A percentile compares a stretch with the other conserved stretches of the same genome.
Conservation (phyloP, 1,140 invertebrate species). For the Diorhabda elongata region DNA sequence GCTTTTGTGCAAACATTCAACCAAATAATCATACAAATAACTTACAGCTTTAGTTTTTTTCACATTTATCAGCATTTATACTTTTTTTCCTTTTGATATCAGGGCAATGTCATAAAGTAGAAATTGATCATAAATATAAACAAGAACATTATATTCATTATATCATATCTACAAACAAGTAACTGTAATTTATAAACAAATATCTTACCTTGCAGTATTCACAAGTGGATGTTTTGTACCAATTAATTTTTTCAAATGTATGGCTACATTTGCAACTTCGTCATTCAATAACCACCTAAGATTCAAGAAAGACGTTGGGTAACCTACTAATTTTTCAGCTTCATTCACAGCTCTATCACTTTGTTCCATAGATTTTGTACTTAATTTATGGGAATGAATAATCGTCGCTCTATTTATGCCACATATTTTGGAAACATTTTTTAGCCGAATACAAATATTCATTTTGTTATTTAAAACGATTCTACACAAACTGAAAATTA, state of each 20-base stretch:
- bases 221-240: conserved; percentile 90
- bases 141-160: too few species aligned
- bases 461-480: neutral
- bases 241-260: conserved; percentile 85
- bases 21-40: too few species aligned
- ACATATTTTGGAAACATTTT: neutral
- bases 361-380: conserved; percentile 5
- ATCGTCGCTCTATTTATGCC: neutral
- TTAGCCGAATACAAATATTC: neutral
- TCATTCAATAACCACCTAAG: conserved; percentile 88
- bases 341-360: conserved; percentile 66
- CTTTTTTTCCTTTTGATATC: too few species aligned
- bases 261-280: conserved; percentile 88
- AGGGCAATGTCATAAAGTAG: too few species aligned
- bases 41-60: too few species aligned
- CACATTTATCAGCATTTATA: too few species aligned
- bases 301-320: conserved; percentile 89
- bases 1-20: neutral
- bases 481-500: too few species aligned
- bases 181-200: neutral
- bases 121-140: too few species aligned
- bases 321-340: conserved; percentile 92
- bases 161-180: too few species aligned
- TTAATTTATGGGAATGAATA: neutral
- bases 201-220: conserved; percentile 75